A percentile compares a stretch with the other conserved stretches of the same genome.
phyloP scores from a whole-genome alignment of 2,113 vertebrate species.

The Ptilonorhynchus violaceus region DNA sequence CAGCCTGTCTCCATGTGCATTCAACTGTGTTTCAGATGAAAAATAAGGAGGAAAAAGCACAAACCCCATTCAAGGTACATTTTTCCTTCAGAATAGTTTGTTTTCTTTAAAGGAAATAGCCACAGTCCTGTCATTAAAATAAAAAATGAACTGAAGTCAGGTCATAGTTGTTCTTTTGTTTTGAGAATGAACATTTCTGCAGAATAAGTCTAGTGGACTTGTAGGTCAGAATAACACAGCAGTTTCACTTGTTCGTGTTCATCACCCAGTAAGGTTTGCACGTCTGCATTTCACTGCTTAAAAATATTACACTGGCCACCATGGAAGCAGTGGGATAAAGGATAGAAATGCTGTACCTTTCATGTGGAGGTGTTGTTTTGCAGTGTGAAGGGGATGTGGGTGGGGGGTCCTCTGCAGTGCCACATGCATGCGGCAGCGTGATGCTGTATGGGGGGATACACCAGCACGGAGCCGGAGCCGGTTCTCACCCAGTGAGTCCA shows the following conservation, averaged over 20 bases:
- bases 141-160: neutral
- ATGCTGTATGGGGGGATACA: rapidly evolving
- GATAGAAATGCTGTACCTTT: rapidly evolving
- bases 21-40: neutral
- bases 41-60: neutral
- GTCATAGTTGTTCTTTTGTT: neutral
- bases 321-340: neutral
- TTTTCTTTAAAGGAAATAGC: neutral
- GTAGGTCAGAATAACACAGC: neutral
- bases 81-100: neutral
- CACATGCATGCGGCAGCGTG: rapidly evolving
- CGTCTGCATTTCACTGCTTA: neutral
- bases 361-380: neutral
- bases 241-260: neutral
- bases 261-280: neutral
- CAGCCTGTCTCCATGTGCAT: rapidly evolving
- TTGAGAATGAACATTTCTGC: neutral
- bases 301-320: neutral
- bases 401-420: rapidly evolving
- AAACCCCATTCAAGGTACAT: neutral
- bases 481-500: neutral
- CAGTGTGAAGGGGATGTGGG: rapidly evolving
- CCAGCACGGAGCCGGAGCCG: neutral
- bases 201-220: neutral
- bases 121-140: neutral